Base-by-base conservation (phyloP, 2,797 vertebrate genomes). In the Glyptemys insculpta region DNA sequence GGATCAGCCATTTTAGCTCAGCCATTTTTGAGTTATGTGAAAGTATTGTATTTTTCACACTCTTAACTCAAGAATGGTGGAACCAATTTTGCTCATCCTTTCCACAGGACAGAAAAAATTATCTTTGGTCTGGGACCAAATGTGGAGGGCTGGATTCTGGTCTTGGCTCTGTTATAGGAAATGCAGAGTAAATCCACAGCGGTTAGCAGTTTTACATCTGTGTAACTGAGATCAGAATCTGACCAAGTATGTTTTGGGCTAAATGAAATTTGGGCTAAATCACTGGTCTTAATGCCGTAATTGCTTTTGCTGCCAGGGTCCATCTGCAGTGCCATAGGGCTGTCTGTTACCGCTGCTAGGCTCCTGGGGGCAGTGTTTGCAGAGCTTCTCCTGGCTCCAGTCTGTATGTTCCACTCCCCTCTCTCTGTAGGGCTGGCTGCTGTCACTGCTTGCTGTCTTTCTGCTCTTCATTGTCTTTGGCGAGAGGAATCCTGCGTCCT, bases 121-220 rank as follows among this genome's bases (percentile, higher is more conserved):
- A 41, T 41, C 65, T 23, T 72, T 37, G 21, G 16, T 8, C 19
- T 81, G 27, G 65, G 83, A 49, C 53, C 81, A 50, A 59, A 85
- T 9, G 3, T 1, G 18, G 83, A 18, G 1, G 0, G 0, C 5
- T 4, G 9, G 37, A 53, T 57, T 1, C 0, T 27, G 6, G 41
- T 52, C n/a, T 85, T 65, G 65, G 41, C 18, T 78, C 27, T 59
- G 23, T 79, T 78, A 7, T 2, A 50, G 47, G 12, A 3, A 3
- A 27, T 1, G 4, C 21, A 57, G 5, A 57, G 5, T 0, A 1
- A 16, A 85, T 9, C 25, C n/a, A 84, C 37, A 23, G 65, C 34
- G 5, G 65, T 37, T 10, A 21, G 12, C 6, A 6, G 31, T n/a
- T 65, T 65, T n/a, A n/a, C n/a, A 19, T 37, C n/a, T 19, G 8